Evolutionary conservation across 2,888 invertebrate species (phyloP), one percentile per base, ranked within the genome.

Genomic region (Calliphora vomitoria): DNA sequence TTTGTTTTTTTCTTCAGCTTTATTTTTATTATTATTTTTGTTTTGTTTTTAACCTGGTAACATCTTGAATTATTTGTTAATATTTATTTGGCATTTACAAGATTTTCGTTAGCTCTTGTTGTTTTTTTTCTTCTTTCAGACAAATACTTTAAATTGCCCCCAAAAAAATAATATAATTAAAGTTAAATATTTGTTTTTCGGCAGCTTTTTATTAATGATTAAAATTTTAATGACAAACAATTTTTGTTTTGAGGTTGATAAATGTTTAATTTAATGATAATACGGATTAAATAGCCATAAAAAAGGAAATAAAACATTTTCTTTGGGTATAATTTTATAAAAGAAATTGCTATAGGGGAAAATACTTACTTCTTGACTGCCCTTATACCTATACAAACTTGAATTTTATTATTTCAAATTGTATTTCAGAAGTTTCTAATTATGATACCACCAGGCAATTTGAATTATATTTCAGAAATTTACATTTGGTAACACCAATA

Each of bases 61-160:
- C 50, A 69, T 50, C 31, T 69, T n/a, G 68, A 18, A 15, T 50
- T 44, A 47, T 69, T 69, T 47, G 31, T 69, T 69, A 69, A 69
- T 69, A 69, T 69, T 38, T 66, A 66, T 66, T 66, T 66, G 66
- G 18, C 11, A 66, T 66, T 66, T 66, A 66, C 66, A 66, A 66
- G 66, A 66, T 20, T 66, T 44, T 10, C 10, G n/a, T 44, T 44
- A 11, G 10, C 13, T 44, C 10, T 44, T 66, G 4, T 66, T 66
- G 18, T 64, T 64, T 64, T 31, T 25, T n/a, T n/a, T n/a, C n/a
- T 38, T 25, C 18, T 60, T 4, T 35, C 25, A 31, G 10, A 15
- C 31, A 62, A 62, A 58, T 18, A 3, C 25, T 62, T 13, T 64
- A 38, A 66, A 44, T 41, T 4, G 62, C 6, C 15, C n/a, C 8